Evolutionary conservation across 2,113 vertebrate species (phyloP), one percentile per base, ranked within the genome.

Genomic region (Acanthisitta chloris): DNA sequence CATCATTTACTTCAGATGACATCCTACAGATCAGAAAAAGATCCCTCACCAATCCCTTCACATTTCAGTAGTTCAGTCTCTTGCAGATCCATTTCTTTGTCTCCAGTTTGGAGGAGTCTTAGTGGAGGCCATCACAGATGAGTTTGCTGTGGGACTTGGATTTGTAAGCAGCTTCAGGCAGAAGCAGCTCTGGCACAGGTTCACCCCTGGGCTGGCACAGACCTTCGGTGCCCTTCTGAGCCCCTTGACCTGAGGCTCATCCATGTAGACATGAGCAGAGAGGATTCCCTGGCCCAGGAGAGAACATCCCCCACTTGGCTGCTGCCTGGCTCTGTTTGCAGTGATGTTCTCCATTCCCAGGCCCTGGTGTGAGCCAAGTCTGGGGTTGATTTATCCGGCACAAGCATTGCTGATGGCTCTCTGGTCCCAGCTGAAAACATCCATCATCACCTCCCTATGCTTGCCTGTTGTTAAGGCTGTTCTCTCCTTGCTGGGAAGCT

Each of bases 361-460:
- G 54, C 82, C 65, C 49, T 70, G 38, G 8, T 45, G 49, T 14
- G 45, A 64, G 67, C 64, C 34, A 11, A 74, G 59, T 26, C 90
- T 58, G 71, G 46, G n/a, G 88, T 86, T 92, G 86, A 74, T 95
- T 92, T 91, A 89, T 89, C 87, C 77, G 38, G 69, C 38, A 9
- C 51, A 2, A 8, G 33, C 5, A 0, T 33, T 0, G 8, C 80
- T 95, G 81, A 6, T 43, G 77, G 45, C 89, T 88, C 71, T 73
- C 51, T 31, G 72, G 33, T 92, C 92, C 93, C 80, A 28, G 17
- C 46, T 66, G 77, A 70, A 73, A 48, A 45, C 80, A 91, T 92
- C 92, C 20, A 6, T 87, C 93, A 71, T 74, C 38, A 0, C 64
- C 92, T 92, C 73, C 59, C 55, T 48, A 54, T 21, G 7, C 72